These are phyloP conservation scores for Zoanthus sansibaricus DNA, from an alignment of 92 coral and sea anemone genomes.

Conservation along the genomic window DNA sequence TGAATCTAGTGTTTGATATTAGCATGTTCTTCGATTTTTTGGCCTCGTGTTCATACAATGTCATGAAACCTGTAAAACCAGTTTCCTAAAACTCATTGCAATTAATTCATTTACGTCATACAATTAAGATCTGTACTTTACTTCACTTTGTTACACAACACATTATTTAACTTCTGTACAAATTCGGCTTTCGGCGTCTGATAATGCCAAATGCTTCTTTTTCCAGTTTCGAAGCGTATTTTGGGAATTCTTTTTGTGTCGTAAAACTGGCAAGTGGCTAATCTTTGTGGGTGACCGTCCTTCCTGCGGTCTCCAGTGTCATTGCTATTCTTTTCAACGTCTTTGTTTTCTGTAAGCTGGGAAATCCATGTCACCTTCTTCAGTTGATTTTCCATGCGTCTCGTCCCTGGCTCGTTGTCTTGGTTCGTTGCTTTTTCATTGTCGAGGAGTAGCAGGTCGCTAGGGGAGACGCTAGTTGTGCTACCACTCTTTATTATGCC, in stretches of 20 bases:
- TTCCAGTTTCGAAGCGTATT: constrained; percentile 69
- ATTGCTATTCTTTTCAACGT: too few species aligned
- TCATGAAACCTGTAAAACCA: too few species aligned
- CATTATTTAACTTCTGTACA: constrained; percentile 58
- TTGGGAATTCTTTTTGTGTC: constrained; percentile 49
- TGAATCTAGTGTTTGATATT: too few species aligned
- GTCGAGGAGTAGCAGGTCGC: background rate
- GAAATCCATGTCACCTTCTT: too few species aligned
- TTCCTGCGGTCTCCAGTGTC: background rate
- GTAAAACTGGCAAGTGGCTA: constrained; percentile 27
- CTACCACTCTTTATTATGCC: background rate
- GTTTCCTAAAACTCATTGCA: too few species aligned
- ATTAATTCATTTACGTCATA: too few species aligned
- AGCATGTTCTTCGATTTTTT: too few species aligned
- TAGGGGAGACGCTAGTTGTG: background rate
- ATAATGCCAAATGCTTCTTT: constrained; percentile 63
- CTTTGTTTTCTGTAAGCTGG: background rate
- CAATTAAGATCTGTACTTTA: too few species aligned
- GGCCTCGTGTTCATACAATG: too few species aligned
- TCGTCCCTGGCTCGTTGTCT: background rate
- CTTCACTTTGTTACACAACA: constrained; percentile 45
- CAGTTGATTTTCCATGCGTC: background rate
- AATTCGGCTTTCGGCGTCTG: constrained; percentile 56
- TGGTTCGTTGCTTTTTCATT: background rate
- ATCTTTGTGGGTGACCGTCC: background rate